Base-by-base conservation (phyloP, 2,113 vertebrate species). In the Microcebus lehilahytsara region DNA sequence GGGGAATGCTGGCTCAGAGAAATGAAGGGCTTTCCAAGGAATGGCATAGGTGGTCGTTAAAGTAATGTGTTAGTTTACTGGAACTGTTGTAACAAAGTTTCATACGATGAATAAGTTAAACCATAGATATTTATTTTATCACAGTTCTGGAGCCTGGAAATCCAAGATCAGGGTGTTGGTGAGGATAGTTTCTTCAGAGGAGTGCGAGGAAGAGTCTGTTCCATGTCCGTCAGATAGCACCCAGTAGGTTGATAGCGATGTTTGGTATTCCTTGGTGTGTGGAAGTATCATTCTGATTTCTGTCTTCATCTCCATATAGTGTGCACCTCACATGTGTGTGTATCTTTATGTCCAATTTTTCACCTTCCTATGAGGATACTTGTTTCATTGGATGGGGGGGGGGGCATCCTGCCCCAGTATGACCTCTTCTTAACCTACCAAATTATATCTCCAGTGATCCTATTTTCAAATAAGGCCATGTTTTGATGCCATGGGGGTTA, bases 191-290 rank as follows among this genome's bases (percentile, higher is more conserved):
- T 62, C 5, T 91, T 69, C n/a, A 40, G 7, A 69, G 11, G 30
- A 40, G 4, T 56, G n/a, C 56, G n/a, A 37, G 12, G 27, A 86
- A 67, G 2, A 40, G 12, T 69, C 1, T 71, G 9, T 1, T 51
- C 42, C 42, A 0, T 12, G 58, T 2, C 5, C 19, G 0, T 92
- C 3, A 6, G 9, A 23, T 51, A n/a, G 56, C 1, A 30, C 74
- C 34, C 32, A 11, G 34, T 64, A 69, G 16, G 84, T 60, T 32
- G 11, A 22, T 37, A 69, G 8, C 12, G 17, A 53, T 72, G 32
- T 62, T 32, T 64, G 42, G 8, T 40, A 32, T 49, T 60, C 10
- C 20, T 75, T 46, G 19, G 3, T 64, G 30, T 85, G 6, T 5
- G 40, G 46, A 84, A 74, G 13, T 30, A 53, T 25, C 46, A 16